A percentile compares a stretch with the other conserved stretches of the same genome.
Conservation (phyloP, 2,888 invertebrate species). For the Tethea ocularis region DNA sequence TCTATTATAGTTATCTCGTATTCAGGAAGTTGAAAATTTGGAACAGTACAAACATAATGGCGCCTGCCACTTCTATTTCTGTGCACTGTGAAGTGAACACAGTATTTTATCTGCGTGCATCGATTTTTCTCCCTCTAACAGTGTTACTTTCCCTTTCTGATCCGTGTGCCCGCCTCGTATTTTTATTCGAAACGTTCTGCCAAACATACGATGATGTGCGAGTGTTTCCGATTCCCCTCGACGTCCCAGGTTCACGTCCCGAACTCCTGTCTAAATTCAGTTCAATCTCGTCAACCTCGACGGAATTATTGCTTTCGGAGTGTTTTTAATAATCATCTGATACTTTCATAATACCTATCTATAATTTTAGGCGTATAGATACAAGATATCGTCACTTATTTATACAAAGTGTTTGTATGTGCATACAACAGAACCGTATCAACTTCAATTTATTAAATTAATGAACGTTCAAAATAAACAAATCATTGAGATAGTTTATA, state of each 20-base stretch:
- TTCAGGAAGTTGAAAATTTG: constrained; percentile 73
- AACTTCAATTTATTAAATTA: background rate
- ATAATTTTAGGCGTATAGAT: background rate
- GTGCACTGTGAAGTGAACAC: constrained; percentile 56
- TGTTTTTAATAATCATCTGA: constrained; percentile 1
- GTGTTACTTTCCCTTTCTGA: constrained; percentile 47
- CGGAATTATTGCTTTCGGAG: constrained; percentile 37
- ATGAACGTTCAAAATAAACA: background rate
- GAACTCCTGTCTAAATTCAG: constrained; percentile 49
- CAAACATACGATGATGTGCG: constrained; percentile 46
- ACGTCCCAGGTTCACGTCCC: constrained; percentile 38
- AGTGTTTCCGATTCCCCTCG: constrained; percentile 59
- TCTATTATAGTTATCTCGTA: constrained; percentile 17
- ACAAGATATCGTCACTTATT: background rate
- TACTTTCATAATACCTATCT: too few species aligned
- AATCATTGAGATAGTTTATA: background rate
- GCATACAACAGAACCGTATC: background rate
- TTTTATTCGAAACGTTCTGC: constrained; percentile 35
- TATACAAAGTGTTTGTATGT: background rate
- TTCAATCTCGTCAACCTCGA: constrained; percentile 45
- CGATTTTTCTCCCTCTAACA: constrained; percentile 39
- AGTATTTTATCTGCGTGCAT: constrained; percentile 65
- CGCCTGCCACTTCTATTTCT: constrained; percentile 67
- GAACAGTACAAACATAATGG: constrained; percentile 57
- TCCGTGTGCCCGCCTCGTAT: constrained; percentile 34